Conservation (phyloP, 2,888 invertebrate species). For the Tribolium freemani region DNA sequence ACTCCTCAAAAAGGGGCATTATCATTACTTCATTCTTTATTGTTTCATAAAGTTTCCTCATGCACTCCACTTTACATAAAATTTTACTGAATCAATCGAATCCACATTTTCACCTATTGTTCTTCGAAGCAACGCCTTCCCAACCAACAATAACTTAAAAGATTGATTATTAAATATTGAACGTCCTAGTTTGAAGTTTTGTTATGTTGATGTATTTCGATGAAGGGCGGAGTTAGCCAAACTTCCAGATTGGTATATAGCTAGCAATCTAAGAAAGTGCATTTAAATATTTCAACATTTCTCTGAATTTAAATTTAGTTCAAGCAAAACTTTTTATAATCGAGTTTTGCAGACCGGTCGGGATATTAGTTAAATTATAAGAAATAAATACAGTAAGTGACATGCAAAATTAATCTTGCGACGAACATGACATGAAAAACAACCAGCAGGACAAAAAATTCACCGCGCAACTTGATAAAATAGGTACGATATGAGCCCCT, state of each 20-base stretch:
- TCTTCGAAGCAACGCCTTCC: background rate
- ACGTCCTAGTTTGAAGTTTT: conserved; percentile 15
- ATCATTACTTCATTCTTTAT: conserved; percentile 16
- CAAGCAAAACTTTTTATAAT: background rate
- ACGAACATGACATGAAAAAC: conserved; percentile 45
- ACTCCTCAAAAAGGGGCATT: background rate
- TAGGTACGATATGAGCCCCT: conserved; percentile 46
- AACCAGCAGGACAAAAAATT: conserved; percentile 36
- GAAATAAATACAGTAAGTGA: conserved; percentile 44
- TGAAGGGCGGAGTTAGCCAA: conserved; percentile 3
- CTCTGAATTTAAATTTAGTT: conserved; percentile 8
- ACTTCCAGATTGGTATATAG: conserved; percentile 1
- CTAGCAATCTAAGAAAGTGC: conserved; percentile 30
- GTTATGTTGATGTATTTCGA: conserved; percentile 22
- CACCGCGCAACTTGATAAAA: conserved; percentile 44
- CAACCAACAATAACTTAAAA: background rate
- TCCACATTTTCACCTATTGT: conserved; percentile 11
- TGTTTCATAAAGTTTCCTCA: conserved; percentile 8
- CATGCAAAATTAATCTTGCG: conserved; percentile 46
- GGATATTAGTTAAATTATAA: conserved; percentile 31
- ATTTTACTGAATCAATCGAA: background rate
- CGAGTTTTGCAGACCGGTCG: background rate
- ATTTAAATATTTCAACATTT: conserved; percentile 22
- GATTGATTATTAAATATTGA: conserved; percentile 31
- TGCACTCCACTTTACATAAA: background rate